Base-by-base conservation (phyloP, 2,797 vertebrate species). In the Dipus sagitta region DNA sequence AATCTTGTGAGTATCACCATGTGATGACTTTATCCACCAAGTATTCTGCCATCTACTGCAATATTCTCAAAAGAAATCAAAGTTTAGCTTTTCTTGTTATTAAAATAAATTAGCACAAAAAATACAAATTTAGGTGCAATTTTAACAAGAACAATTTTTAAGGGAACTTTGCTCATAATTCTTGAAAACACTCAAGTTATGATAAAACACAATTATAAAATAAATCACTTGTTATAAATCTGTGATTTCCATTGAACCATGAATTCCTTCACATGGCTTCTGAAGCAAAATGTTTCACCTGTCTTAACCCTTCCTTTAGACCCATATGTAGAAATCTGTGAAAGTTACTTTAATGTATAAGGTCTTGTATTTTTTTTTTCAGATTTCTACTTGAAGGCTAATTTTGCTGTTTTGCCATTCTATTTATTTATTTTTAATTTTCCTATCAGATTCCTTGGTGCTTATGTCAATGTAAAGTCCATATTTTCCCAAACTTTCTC, bases 101-200 rank as follows among this genome's bases (percentile, higher is more conserved):
- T 47, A 67, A 90, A 90, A 90, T 12, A 94, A 91, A 91, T 38
- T 38, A 64, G 0, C 62, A 18, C n/a, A 60, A 28, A 18, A 34
- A 47, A 0, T 38, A 38, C 47, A 75, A 0, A 64, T 28, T 75
- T 30, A 86, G 3, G 0, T 42, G n/a, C 52, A 21, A 77, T 67
- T 92, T 84, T 62, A 76, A 85, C 28, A 32, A 67, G 62, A 92
- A 86, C 2, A 88, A 67, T 67, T 81, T 75, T 28, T 92, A 78
- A 77, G 1, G 42, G 13, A 92, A 67, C 7, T 11, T 68, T 68
- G 5, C 1, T 11, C 17, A 32, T 72, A 58, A 65, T 88, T 92
- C 15, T 77, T 79, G 62, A 30, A 95, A 79, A 58, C 3, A 71
- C 2, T 23, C 85, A 79, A 71, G 47, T 91, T 77, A 81, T 82